Base-by-base conservation (phyloP, 2,113 vertebrate genomes). In the Orientallactaga bullata region DNA sequence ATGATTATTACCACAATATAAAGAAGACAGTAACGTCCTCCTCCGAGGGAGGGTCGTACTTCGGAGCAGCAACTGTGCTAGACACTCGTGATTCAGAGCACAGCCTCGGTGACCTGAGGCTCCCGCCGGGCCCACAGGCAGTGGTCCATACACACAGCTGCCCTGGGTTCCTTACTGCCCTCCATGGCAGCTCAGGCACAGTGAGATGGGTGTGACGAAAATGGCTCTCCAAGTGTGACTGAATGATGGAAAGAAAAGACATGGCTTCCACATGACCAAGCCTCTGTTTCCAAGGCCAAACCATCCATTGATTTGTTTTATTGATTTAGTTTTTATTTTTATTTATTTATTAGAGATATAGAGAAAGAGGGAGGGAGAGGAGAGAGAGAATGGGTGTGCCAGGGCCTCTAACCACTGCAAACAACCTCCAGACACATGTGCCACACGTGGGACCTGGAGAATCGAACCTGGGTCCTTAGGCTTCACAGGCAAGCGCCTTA, bases 41-140 rank as follows among this genome's bases (percentile, higher is more conserved):
- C 37, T 82, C 82, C 30, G 35, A 71, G 85, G 86, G 18, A 89
- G 55, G 74, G 51, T 21, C 66, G 5, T 80, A 81, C 51, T 79
- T 93, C 60, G 9, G 21, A 87, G 87, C 23, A 24, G 47, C 13
- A 21, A 68, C 0, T 3, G 42, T 35, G 80, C 81, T 88, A 68
- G 77, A 58, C 16, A 24, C 35, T 85, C 61, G 85, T 76, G 51
- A 77, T 89, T 91, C 73, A 10, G 85, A 95, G 35, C 84, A 85
- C 61, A 78, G 58, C n/a, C n/a, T n/a, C n/a, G n/a, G n/a, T n/a
- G 32, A 85, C 85, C 4, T 37, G 73, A 23, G 72, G 61, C 66
- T 80, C 63, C 28, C 3, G 2, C 5, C 30, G 39, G n/a, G 3
- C 60, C 79, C 26, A 18, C 66, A 32, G 72, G 66, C 72, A 15